Evolutionary conservation across 2,888 invertebrate genomes (phyloP).

Genomic region (Caenorhabditis doughertyi): DNA sequence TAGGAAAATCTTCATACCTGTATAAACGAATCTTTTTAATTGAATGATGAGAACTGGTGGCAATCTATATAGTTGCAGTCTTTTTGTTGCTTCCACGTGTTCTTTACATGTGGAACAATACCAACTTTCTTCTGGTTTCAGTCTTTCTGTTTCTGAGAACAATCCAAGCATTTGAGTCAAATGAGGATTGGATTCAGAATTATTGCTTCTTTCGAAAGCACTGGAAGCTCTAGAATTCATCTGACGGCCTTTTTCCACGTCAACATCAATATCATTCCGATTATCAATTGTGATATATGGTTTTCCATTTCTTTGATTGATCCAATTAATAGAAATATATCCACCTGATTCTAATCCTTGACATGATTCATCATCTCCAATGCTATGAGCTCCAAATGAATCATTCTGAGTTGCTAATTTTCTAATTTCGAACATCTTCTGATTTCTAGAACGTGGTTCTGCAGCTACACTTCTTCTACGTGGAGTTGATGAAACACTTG

Average conservation of each 20-base stretch:
- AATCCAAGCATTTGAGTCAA: conserved; percentile 79
- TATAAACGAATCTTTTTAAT: conserved; percentile 83
- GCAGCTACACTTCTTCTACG: conserved; percentile 62
- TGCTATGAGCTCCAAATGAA: conserved; percentile 46
- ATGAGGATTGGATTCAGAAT: conserved; percentile 43
- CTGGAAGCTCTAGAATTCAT: conserved; percentile 21
- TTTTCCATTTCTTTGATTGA: conserved; percentile 83
- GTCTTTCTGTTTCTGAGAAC: conserved; percentile 85
- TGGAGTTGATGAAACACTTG: conserved; percentile 29
- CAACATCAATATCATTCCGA: conserved; percentile 37
- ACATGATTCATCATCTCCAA: conserved; percentile 36
- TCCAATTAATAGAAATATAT: conserved; percentile 84
- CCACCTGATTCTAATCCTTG: conserved; percentile 72
- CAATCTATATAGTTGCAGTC: conserved; percentile 83
- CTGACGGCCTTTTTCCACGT: conserved; percentile 34
- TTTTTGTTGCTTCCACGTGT: conserved; percentile 83
- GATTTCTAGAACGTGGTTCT: conserved; percentile 57
- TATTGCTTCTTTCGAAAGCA: conserved; percentile 6
- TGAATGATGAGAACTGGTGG: conserved; percentile 83
- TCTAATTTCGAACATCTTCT: conserved; percentile 66
- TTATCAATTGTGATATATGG: conserved; percentile 84
- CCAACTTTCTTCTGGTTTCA: conserved; percentile 85
- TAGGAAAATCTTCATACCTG: conserved; percentile 64
- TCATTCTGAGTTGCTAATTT: conserved; percentile 43
- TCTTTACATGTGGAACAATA: conserved; percentile 74